These are phyloP conservation scores for Megalonaias nervosa DNA, from an alignment of 1,140 invertebrate species.

Conservation along the genomic window DNA sequence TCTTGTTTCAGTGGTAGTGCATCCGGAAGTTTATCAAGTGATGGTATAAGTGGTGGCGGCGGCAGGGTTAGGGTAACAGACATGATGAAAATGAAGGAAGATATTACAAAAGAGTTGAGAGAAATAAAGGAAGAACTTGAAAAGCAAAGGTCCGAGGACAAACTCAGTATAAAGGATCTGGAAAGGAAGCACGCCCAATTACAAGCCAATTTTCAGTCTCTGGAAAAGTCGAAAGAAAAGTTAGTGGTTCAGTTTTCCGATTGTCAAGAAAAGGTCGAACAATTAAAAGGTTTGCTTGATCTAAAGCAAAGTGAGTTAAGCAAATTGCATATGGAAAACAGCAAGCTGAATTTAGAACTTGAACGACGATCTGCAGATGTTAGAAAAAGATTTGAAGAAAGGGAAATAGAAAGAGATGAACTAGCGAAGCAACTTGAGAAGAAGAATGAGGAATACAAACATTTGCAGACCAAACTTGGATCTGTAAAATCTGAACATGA, in stretches of 20 bases:
- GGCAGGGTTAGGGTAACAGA: background rate
- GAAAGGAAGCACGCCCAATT: slow-evolving; percentile 22
- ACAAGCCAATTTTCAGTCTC: slow-evolving; percentile 6
- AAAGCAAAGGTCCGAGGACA: slow-evolving; percentile 16
- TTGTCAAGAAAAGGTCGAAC: slow-evolving; percentile 8
- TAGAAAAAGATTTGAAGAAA: background rate
- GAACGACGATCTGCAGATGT: background rate
- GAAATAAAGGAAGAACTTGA: slow-evolving; percentile 21
- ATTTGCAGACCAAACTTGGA: slow-evolving; percentile 13
- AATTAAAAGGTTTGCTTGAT: slow-evolving; percentile 14
- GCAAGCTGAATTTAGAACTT: background rate
- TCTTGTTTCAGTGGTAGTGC: too few species aligned
- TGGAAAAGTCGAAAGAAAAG: slow-evolving; percentile 10
- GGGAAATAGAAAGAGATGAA: slow-evolving; percentile 20
- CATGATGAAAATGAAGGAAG: slow-evolving; percentile 24
- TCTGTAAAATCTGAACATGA: slow-evolving; percentile 20
- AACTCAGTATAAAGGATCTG: slow-evolving; percentile 13
- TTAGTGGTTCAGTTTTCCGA: slow-evolving; percentile 6
- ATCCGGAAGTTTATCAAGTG: too few species aligned
- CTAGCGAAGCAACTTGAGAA: slow-evolving; percentile 2
- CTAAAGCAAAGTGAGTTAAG: slow-evolving; percentile 10
- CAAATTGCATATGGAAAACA: background rate
- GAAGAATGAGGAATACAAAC: slow-evolving; percentile 19
- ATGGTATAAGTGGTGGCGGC: too few species aligned
- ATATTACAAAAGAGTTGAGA: slow-evolving; percentile 22